Conservation (phyloP, 2,113 vertebrate genomes). For the Erinaceus europaeus region DNA sequence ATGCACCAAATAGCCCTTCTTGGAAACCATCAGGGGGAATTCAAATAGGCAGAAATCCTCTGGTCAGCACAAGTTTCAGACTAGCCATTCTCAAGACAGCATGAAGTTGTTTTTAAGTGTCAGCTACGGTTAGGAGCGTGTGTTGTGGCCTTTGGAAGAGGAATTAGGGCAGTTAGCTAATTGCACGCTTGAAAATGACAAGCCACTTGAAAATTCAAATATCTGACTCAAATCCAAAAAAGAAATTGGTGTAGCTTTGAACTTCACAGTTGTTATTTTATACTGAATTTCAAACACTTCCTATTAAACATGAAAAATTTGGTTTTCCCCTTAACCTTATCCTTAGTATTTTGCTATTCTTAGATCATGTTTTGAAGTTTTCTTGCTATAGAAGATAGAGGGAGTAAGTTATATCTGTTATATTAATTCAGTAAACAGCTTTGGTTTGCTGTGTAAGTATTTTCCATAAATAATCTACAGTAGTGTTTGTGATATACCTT, state of each 20-base stretch:
- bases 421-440: not conserved
- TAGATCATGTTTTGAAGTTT: conserved; percentile 46
- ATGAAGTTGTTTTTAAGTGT: conserved; percentile 25
- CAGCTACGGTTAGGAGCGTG: conserved; percentile 55
- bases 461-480: conserved; percentile 19
- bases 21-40: conserved; percentile 23
- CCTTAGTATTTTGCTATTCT: conserved; percentile 44
- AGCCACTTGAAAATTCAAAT: conserved; percentile 70
- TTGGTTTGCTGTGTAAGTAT: not conserved
- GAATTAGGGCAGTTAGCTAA: conserved; percentile 71
- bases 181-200: conserved; percentile 71
- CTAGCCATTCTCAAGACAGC: conserved; percentile 41
- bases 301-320: conserved; percentile 61
- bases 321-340: not conserved
- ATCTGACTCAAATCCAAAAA: conserved; percentile 56
- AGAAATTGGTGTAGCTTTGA: conserved; percentile 68
- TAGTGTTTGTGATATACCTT: conserved; percentile 50
- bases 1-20: conserved; percentile 32
- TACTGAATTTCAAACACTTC: conserved; percentile 64
- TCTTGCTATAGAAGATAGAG: conserved; percentile 22
- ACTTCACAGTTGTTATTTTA: conserved; percentile 61
- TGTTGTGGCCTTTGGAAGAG: conserved; percentile 68
- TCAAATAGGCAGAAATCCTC: conserved; percentile 58
- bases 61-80: conserved; percentile 52
- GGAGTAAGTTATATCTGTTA: not conserved